Evolutionary conservation across 1,140 invertebrate species (phyloP).

Genomic region (Ridgeia piscesae): DNA sequence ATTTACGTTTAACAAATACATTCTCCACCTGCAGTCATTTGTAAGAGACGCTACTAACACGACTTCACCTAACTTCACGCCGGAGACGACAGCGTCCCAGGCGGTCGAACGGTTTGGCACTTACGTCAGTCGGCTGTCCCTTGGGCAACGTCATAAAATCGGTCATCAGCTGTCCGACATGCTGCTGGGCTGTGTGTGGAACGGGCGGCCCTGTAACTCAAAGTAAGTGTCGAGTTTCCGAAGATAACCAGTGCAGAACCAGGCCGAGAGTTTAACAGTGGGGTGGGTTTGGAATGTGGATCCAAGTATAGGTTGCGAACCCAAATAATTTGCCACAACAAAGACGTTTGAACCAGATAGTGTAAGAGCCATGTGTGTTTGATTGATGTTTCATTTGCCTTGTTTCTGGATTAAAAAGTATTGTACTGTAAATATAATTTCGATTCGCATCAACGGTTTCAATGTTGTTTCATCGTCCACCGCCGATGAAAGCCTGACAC

Average conservation of each 20-base stretch:
- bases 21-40: background rate
- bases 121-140: background rate
- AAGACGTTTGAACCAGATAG: too few species aligned
- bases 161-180: background rate
- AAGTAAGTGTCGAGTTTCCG: background rate
- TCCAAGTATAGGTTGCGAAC: too few species aligned
- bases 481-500: too few species aligned
- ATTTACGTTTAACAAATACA: background rate
- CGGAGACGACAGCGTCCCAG: background rate
- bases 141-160: background rate
- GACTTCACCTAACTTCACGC: background rate
- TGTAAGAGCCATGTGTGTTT: too few species aligned
- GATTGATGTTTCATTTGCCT: too few species aligned
- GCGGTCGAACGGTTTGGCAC: background rate
- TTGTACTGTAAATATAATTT: too few species aligned
- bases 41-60: background rate
- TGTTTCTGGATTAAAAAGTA: too few species aligned
- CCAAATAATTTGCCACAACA: too few species aligned
- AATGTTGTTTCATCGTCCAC: too few species aligned
- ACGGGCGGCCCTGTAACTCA: background rate
- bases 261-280: too few species aligned
- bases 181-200: background rate
- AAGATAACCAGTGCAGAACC: background rate
- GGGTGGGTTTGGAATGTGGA: too few species aligned
- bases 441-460: too few species aligned